A percentile compares a stretch with the other conserved stretches of the same genome.
phyloP scores from a whole-genome alignment of 2,888 invertebrate species.

The Schrankia costaestrigalis region DNA sequence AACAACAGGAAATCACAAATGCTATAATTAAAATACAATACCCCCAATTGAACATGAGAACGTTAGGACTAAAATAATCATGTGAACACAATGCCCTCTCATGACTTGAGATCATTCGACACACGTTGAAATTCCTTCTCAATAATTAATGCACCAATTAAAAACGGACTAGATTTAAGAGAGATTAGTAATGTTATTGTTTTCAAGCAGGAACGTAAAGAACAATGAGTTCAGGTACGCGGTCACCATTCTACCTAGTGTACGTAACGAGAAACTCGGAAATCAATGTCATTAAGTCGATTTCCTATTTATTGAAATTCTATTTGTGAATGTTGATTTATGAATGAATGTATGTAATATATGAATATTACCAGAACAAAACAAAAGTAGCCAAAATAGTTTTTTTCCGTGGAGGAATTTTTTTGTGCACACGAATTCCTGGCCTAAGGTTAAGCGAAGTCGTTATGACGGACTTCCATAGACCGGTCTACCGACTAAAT shows the following conservation, averaged over 20 bases:
- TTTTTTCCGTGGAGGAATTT: no score
- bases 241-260: slow-evolving; percentile 18
- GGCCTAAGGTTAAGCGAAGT: no score
- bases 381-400: no score
- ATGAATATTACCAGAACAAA: no score
- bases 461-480: no score
- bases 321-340: no score
- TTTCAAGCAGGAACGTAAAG: slow-evolving; percentile 36
- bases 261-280: slow-evolving; percentile 41
- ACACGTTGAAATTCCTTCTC: slow-evolving; percentile 40
- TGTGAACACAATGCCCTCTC: slow-evolving; percentile 44
- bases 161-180: slow-evolving; percentile 41
- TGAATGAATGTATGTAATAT: no score
- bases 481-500: no score
- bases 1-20: slow-evolving; percentile 36
- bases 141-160: slow-evolving; percentile 35
- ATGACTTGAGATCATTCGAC: slow-evolving; percentile 36
- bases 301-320: slow-evolving; percentile 42
- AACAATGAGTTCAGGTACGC: slow-evolving; percentile 45
- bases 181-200: slow-evolving; percentile 42
- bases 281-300: slow-evolving; percentile 31
- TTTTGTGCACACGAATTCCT: no score
- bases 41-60: slow-evolving; percentile 42
- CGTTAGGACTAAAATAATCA: slow-evolving; percentile 42
- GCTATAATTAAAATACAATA: slow-evolving; percentile 37